Conservation (phyloP, 92 coral and sea anemone genomes). For the Porites lobata region DNA sequence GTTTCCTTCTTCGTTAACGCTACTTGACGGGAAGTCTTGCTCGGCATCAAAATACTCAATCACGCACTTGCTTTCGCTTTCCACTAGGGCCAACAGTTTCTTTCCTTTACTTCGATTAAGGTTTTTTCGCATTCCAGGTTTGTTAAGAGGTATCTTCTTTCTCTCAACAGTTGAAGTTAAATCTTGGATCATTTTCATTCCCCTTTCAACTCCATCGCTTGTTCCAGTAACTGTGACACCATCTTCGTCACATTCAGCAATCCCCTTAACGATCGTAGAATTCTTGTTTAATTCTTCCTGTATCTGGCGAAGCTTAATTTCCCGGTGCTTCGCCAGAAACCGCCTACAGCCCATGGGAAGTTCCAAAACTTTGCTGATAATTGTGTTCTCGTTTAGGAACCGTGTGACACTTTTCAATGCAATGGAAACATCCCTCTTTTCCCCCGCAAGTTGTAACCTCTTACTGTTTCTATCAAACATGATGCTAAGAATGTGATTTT, state of each 20-base stretch:
- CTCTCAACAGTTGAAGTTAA: constrained; percentile 26
- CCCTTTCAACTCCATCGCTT: constrained; percentile 63
- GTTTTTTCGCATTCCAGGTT: constrained; percentile 79
- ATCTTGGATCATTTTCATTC: constrained; percentile 13
- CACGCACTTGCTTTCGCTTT: constrained; percentile 48
- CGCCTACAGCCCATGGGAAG: constrained; percentile 51
- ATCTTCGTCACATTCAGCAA: constrained; percentile 30
- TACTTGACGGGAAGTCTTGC: background rate
- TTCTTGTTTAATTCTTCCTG: constrained; percentile 38
- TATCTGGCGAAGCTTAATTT: constrained; percentile 44
- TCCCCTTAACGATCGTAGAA: constrained; percentile 45
- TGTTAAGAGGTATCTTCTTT: constrained; percentile 40
- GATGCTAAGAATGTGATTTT: constrained; percentile 2
- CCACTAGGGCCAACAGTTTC: constrained; percentile 29
- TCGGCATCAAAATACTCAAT: constrained; percentile 32
- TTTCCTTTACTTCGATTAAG: constrained; percentile 45
- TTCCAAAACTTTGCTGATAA: constrained; percentile 39
- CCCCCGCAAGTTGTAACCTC: constrained; percentile 72
- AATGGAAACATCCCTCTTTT: constrained; percentile 52
- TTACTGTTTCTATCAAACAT: constrained; percentile 33
- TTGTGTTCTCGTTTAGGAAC: constrained; percentile 79
- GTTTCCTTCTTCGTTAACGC: background rate
- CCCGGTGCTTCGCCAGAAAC: constrained; percentile 50
- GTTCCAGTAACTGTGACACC: constrained; percentile 68
- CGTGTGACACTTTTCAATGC: constrained; percentile 26